These are phyloP conservation scores for Hemibagrus guttatus DNA, from an alignment of 2,797 vertebrate genomes.

Conservation along the genomic window DNA sequence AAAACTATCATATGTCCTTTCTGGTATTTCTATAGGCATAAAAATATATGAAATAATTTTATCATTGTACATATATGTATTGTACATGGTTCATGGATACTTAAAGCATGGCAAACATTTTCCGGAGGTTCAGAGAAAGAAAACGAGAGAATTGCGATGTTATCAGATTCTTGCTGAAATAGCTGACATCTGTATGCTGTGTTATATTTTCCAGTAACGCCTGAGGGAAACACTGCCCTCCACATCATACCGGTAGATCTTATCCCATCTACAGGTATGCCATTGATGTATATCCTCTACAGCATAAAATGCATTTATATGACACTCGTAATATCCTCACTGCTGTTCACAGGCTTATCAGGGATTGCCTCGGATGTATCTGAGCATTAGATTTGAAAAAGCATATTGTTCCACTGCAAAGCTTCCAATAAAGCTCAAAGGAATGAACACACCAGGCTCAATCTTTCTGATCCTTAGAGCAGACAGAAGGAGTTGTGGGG, in stretches of 20 bases:
- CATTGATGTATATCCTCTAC: constrained; percentile 11
- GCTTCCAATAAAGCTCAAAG: constrained; percentile 42
- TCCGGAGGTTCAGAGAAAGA: neutral
- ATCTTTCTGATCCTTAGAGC: constrained; percentile 42
- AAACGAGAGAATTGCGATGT: constrained; percentile 18
- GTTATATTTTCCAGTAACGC: constrained; percentile 20
- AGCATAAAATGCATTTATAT: constrained; percentile 16
- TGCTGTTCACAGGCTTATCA: constrained; percentile 21
- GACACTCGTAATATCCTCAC: constrained; percentile 38
- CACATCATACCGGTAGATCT: constrained; percentile 20
- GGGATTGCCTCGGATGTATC: constrained; percentile 35
- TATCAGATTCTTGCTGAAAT: constrained; percentile 43
- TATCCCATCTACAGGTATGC: constrained; percentile 10
- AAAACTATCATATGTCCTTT: neutral
- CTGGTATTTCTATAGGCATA: neutral
- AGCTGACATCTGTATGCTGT: constrained; percentile 39
- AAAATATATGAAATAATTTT: neutral
- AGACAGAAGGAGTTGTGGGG: constrained; percentile 19
- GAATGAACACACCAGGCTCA: constrained; percentile 14
- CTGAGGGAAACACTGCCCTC: constrained; percentile 11
- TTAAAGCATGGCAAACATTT: neutral
- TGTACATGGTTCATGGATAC: neutral
- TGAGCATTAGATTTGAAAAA: constrained; percentile 20
- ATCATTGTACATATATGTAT: neutral
- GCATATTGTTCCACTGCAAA: constrained; percentile 22